phyloP scores from a whole-genome alignment of 2,797 vertebrate species.

The Hydrocynus forskahlii region DNA sequence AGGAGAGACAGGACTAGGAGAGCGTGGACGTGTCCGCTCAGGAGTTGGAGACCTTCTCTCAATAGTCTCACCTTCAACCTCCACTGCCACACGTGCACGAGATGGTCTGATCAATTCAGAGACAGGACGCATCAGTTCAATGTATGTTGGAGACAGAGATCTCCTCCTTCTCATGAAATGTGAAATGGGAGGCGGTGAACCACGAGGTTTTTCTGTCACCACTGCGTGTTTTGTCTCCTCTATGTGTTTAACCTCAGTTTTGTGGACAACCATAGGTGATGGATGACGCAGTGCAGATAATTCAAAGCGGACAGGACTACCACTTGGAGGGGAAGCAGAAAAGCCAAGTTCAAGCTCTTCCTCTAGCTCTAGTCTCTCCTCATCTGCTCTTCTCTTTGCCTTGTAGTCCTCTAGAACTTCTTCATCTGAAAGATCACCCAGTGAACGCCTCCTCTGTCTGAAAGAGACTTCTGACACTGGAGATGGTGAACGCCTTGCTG shows the following conservation, averaged over 20 bases:
- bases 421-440: conserved; percentile 93
- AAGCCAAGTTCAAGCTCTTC: conserved; percentile 97
- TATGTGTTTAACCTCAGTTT: conserved; percentile 65
- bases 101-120: conserved; percentile 89
- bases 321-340: conserved; percentile 92
- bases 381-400: conserved; percentile 86
- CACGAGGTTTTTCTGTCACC: conserved; percentile 73
- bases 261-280: conserved; percentile 63
- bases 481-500: conserved; percentile 88
- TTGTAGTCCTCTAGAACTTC: conserved; percentile 88
- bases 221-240: conserved; percentile 81
- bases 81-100: conserved; percentile 70
- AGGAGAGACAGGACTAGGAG: conserved; percentile 92
- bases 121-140: conserved; percentile 97
- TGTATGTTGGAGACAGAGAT: conserved; percentile 96
- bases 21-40: conserved; percentile 96
- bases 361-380: conserved; percentile 89
- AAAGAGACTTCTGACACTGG: conserved; percentile 89
- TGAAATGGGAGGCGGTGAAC: conserved; percentile 83
- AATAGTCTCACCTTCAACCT: conserved; percentile 74
- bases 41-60: conserved; percentile 95
- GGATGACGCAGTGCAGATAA: conserved; percentile 77
- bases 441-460: conserved; percentile 89
- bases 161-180: conserved; percentile 88
- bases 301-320: conserved; percentile 88